Base-by-base conservation (phyloP, 2,113 vertebrate genomes). In the Phoxinus phoxinus region DNA sequence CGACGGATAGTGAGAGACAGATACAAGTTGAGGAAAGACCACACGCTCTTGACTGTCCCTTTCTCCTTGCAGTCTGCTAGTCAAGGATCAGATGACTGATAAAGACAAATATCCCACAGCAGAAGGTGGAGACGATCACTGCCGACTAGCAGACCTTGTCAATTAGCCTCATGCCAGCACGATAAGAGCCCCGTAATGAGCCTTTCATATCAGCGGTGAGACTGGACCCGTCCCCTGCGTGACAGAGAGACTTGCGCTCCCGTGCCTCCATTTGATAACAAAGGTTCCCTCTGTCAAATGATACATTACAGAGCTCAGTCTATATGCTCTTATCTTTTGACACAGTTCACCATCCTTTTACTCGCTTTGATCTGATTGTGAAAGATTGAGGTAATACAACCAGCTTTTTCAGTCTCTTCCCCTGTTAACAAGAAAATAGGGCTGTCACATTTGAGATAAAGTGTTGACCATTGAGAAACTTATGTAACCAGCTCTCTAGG, bases 171-270 rank as follows among this genome's bases (percentile, higher is more conserved):
- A 96, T 94, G 96, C 94, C 93, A 93, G 93, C 92, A 93, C 93
- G 97, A 98, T 98, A 98, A 97, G 94, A 92, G 92, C 91, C 93
- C 93, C 92, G 92, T 97, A 98, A 98, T 98, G 96, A 96, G 93
- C 94, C 93, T 95, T 95, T 96, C 96, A 92, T 98, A 97, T 98
- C 97, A 96, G 91, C 89, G 85, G 87, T 90, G 94, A 92, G 95
- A 93, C 94, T 94, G 92, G 92, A 94, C 25, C 46, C 94, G 90
- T 86, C 93, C 94, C 93, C 93, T 94, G 92, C 92, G 93, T 93
- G 94, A 93, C 84, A 92, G 90, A 90, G 93, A 93, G 95, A 96
- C 93, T 92, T 94, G 95, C 95, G 94, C 92, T 96, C 87, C 94
- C 94, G 72, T 89, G 93, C 95, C 95, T 95, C 85, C 73, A 95